A percentile compares a stretch with the other conserved stretches of the same genome.
These are phyloP conservation scores for Trissoscelio sp. DNA, from an alignment of 2,888 invertebrate species.

Conservation along the genomic window DNA sequence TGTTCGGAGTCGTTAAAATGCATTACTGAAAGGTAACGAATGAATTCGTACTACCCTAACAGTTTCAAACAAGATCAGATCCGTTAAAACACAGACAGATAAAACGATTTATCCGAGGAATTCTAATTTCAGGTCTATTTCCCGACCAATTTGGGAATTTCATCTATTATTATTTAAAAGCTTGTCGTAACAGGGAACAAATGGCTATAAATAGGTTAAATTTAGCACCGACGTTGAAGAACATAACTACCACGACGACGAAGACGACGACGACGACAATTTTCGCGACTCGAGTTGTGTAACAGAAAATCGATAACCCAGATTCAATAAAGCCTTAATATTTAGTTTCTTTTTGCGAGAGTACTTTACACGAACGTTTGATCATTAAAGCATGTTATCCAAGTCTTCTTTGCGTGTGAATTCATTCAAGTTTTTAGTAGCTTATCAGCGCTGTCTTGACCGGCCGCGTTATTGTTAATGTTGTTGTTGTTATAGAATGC, in stretches of 20 bases:
- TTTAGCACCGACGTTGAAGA: background rate
- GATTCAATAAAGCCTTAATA: constrained; percentile 46
- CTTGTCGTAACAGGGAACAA: constrained; percentile 9
- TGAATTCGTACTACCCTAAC: no score
- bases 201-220: constrained; percentile 4
- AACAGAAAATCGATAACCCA: constrained; percentile 49
- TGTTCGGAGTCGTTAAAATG: no score
- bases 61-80: no score
- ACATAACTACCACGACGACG: constrained; percentile 9
- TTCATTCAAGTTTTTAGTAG: constrained; percentile 44
- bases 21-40: no score
- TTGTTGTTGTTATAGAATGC: constrained; percentile 52
- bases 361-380: constrained; percentile 17
- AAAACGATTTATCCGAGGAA: no score
- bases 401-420: constrained; percentile 55
- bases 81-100: no score
- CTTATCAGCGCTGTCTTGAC: background rate
- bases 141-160: no score
- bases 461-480: constrained; percentile 40
- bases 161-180: background rate
- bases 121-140: no score
- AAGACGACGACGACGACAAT: constrained; percentile 6
- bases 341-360: constrained; percentile 52
- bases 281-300: constrained; percentile 24
- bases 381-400: constrained; percentile 12